A percentile compares a stretch with the other conserved stretches of the same genome.
Evolutionary conservation across 2,888 invertebrate genomes (phyloP).

Genomic region (Agonopterix heracliana): DNA sequence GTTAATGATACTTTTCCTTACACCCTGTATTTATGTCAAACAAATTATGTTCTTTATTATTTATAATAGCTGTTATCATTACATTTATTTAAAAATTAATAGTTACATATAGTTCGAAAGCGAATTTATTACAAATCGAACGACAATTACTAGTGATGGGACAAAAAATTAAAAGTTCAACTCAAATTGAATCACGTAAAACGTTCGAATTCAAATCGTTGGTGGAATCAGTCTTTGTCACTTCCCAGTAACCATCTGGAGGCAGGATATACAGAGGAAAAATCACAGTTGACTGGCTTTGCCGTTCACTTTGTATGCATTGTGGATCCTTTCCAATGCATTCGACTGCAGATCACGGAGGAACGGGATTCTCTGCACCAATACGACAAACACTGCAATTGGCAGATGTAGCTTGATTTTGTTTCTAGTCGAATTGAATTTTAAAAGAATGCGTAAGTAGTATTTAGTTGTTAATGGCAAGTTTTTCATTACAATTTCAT

Average conservation of each 20-base stretch:
- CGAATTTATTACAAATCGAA: too few relatives aligned
- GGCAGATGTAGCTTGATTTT: conserved; percentile 26
- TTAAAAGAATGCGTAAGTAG: not conserved
- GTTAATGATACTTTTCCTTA: too few relatives aligned
- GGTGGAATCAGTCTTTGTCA: conserved; percentile 43
- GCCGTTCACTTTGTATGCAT: conserved; percentile 55
- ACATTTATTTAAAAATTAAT: too few relatives aligned
- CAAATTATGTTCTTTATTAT: too few relatives aligned
- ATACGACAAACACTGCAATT: conserved; percentile 38
- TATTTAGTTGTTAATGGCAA: too few relatives aligned
- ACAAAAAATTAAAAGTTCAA: not conserved
- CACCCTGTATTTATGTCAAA: too few relatives aligned
- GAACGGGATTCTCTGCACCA: conserved; percentile 19
- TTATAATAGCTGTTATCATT: too few relatives aligned
- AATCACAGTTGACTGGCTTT: conserved; percentile 51
- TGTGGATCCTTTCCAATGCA: conserved; percentile 21
- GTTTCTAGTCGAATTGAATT: conserved; percentile 11
- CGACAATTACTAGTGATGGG: too few relatives aligned
- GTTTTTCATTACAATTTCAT: too few relatives aligned
- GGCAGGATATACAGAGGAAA: conserved; percentile 32
- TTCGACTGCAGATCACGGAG: conserved; percentile 31
- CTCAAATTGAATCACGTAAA: conserved; percentile 21
- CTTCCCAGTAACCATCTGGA: conserved; percentile 31
- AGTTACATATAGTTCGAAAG: too few relatives aligned
- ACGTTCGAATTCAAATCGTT: conserved; percentile 19